These are phyloP conservation scores for Danio jaintianensis DNA, from an alignment of 2,797 vertebrate species.

Conservation along the genomic window DNA sequence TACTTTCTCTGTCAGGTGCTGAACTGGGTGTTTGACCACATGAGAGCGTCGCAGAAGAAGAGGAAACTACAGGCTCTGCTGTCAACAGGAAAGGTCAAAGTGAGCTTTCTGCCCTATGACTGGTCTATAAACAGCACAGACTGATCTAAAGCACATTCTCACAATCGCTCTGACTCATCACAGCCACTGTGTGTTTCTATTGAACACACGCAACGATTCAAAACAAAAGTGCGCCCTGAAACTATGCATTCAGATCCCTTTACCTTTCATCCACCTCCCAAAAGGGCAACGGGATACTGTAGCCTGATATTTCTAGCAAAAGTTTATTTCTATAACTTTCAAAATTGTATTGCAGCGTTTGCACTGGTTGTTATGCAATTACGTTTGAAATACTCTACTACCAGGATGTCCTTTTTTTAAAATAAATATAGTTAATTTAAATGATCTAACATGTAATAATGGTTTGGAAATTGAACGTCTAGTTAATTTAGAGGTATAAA, in stretches of 20 bases:
- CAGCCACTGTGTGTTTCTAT: conserved; percentile 10
- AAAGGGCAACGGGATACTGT: conserved; percentile 38
- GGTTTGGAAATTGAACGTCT: background rate
- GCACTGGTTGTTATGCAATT: conserved; percentile 33
- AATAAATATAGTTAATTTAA: background rate
- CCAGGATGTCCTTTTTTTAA: background rate
- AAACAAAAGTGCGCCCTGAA: conserved; percentile 32
- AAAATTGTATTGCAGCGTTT: conserved; percentile 55
- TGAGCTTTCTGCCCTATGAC: conserved; percentile 83
- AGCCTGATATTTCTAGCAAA: conserved; percentile 16
- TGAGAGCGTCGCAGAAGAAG: conserved; percentile 81
- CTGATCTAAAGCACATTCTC: conserved; percentile 63
- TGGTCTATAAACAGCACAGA: conserved; percentile 79
- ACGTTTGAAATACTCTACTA: background rate
- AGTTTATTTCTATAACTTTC: conserved; percentile 53
- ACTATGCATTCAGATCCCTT: conserved; percentile 53
- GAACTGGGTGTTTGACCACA: conserved; percentile 81
- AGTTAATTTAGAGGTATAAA: background rate
- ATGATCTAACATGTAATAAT: background rate
- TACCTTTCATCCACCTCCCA: conserved; percentile 17
- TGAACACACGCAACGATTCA: conserved; percentile 27
- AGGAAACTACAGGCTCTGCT: conserved; percentile 75
- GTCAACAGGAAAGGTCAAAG: conserved; percentile 76
- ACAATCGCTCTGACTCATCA: conserved; percentile 16
- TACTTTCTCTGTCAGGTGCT: conserved; percentile 70